Conservation (phyloP, 2,888 invertebrate species). For the Microplitis deprimator region DNA sequence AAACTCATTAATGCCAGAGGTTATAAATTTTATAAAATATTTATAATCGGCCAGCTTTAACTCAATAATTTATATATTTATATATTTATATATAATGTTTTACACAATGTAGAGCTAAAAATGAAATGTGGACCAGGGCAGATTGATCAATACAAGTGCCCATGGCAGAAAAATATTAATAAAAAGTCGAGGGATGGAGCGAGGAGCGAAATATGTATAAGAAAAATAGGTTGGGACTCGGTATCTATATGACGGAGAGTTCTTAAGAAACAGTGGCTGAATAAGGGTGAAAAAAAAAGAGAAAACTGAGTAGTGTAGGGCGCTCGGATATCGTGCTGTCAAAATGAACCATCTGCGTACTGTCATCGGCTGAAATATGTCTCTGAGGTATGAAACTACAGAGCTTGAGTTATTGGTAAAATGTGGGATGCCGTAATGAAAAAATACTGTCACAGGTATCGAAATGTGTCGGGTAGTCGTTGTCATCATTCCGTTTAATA, state of each 20-base stretch:
- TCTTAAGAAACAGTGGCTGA: conserved; percentile 40
- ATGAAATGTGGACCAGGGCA: conserved; percentile 5
- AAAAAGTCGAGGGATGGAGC: background rate
- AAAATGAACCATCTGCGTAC: conserved; percentile 57
- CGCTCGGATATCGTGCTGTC: conserved; percentile 50
- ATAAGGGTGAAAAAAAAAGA: conserved; percentile 21
- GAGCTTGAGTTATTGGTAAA: conserved; percentile 55
- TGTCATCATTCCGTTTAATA: conserved; percentile 43
- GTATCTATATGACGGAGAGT: conserved; percentile 32
- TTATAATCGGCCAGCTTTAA: background rate
- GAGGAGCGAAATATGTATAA: conserved; percentile 6
- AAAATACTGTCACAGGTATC: conserved; percentile 55
- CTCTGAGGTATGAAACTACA: conserved; percentile 49
- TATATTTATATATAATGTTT: too few relatives aligned
- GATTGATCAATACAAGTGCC: conserved; percentile 25
- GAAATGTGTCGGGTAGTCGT: conserved; percentile 44
- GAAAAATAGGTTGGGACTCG: conserved; percentile 43
- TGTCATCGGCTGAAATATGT: conserved; percentile 55
- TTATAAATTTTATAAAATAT: conserved; percentile 5
- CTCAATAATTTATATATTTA: too few relatives aligned
- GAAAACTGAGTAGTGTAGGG: conserved; percentile 34
- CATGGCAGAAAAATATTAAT: background rate
- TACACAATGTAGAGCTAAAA: background rate
- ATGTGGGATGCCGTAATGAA: conserved; percentile 53
- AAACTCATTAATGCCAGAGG: conserved; percentile 13